Evolutionary conservation across 2,888 invertebrate genomes (phyloP), one percentile per base, ranked within the genome.

Genomic region (Beris morrisii): DNA sequence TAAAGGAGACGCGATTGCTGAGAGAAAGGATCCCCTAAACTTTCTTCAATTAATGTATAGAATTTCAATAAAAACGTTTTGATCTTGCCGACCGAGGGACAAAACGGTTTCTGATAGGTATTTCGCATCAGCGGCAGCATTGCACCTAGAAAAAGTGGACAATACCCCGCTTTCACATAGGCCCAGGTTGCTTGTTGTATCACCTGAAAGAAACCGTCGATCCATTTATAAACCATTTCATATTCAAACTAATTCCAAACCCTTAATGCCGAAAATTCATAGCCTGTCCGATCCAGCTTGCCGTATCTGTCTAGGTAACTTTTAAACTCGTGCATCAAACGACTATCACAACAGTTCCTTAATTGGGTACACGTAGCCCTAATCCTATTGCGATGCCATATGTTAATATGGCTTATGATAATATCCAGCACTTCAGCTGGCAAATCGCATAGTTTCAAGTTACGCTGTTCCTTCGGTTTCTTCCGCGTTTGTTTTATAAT

Each of bases 331-430:
- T 75, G 75, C 72, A 74, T 71, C 4, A 75, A 65, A 5, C 71
- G 71, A 5, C 70, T 63, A 67, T 75, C 74, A 57, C 73, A 72
- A 5, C 72, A 70, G 22, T 70, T 64, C 2, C 71, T 70, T 66
- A 76, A 59, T 1, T 71, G 73, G 44, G 69, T 73, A 48, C 74
- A 75, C 2, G 74, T 73, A 12, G 69, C 73, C n/a, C 76, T 72
- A 55, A 76, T 71, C 5, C 74, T 73, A 66, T 73, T 74, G n/a
- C 74, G 72, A 70, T 76, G 74, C 74, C 74, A 74, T 32, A 73
- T 74, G 50, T 73, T 71, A 43, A 75, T 71, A n/a, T 73, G 67
- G 1, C 72, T 70, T 1, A 76, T 70, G 22, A 76, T 75, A 53
- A 73, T 73, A 46, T 74, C 70, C 4, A 75, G 66, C 7, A 76